Conservation (phyloP, 35 echinoderm and acorn worm genomes). For the Heliocidaris erythrogramma region DNA sequence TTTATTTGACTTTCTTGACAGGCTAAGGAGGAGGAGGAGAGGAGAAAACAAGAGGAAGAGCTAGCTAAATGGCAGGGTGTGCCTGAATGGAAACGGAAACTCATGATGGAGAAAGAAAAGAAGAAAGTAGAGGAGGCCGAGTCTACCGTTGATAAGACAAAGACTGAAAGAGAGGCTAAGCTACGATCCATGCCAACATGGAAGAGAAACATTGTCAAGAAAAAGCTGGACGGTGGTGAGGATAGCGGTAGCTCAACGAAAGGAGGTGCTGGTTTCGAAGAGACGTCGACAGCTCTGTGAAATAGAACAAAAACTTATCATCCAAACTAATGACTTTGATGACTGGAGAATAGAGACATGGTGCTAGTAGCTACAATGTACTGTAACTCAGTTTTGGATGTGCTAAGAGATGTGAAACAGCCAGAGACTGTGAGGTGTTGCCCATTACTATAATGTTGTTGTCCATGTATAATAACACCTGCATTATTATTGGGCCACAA, state of each 20-base stretch:
- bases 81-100: conserved; percentile 93
- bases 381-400: not conserved
- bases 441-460: not conserved
- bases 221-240: conserved; percentile 46
- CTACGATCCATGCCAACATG: conserved; percentile 85
- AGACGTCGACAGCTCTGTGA: conserved; percentile 30
- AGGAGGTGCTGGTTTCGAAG: not conserved
- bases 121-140: conserved; percentile 81
- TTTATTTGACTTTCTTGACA: conserved; percentile 6
- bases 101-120: conserved; percentile 85
- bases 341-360: not conserved
- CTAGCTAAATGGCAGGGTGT: conserved; percentile 82
- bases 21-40: conserved; percentile 67
- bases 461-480: not conserved
- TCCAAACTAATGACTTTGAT: not conserved
- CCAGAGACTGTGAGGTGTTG: not conserved
- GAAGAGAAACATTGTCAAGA: conserved; percentile 88
- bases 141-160: conserved; percentile 51
- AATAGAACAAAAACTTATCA: not conserved
- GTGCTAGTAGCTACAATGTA: not conserved
- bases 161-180: conserved; percentile 65
- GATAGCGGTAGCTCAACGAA: conserved; percentile 1
- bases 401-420: not conserved
- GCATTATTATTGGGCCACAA: not conserved
- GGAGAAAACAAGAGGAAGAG: conserved; percentile 67